Evolutionary conservation across 1,140 invertebrate genomes (phyloP), one percentile per base, ranked within the genome.

Genomic region (Archivesica marissinica): DNA sequence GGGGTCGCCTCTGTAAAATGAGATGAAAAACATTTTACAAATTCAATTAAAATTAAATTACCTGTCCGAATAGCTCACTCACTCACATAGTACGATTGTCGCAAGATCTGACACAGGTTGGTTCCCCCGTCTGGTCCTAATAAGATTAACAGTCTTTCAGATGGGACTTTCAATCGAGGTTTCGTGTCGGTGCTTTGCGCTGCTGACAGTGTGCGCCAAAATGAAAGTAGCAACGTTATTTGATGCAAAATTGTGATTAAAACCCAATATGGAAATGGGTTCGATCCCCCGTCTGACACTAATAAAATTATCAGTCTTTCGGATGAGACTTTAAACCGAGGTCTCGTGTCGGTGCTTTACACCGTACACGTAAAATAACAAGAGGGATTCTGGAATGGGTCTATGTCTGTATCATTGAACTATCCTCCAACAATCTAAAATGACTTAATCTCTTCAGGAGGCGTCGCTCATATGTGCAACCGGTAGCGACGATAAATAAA

Each of bases 1-100:
- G 0, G 91, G 87, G 74, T 92, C 89, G 61, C 92, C 91, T 59
- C 91, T 93, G 81, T 38, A 78, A 83, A 56, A 39, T 20, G n/a
- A n/a, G n/a, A n/a, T n/a, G n/a, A n/a, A n/a, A n/a, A n/a, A n/a
- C n/a, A n/a, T n/a, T n/a, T n/a, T n/a, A n/a, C n/a, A 50, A 66
- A 47, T 23, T 9, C 9, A 25, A 28, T 47, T 64, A 3, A 3
- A 64, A 9, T 17, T 3, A 35, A 7, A 64, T 17, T n/a, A n/a
- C n/a, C 7, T 39, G 20, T 38, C 7, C n/a, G 33, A 68, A 68
- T 25, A 68, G 9, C 0, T 20, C 15, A 17, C 17, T 17, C 2
- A 17, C 9, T 20, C 9, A 25, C 33, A 13, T 68, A 68, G 2
- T 68, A 20, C 64, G 38, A 35, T 2, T 20, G n/a, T 20, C 33